Evolutionary conservation across 2,888 invertebrate species (phyloP).

Genomic region (Steinernema scapterisci): DNA sequence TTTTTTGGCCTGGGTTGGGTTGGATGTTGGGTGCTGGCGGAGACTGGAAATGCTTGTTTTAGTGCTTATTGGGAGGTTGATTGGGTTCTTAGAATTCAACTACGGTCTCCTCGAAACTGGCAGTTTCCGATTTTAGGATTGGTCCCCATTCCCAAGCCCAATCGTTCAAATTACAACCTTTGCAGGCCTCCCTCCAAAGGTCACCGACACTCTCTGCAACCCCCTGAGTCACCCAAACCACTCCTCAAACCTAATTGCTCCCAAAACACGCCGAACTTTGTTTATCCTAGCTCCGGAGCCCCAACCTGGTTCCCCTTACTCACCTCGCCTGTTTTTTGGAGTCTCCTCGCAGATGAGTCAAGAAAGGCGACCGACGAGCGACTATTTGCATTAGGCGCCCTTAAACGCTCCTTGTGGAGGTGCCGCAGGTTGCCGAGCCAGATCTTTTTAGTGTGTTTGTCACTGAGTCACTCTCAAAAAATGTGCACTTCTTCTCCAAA

Average conservation of each 20-base stretch:
- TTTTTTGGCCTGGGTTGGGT: not conserved
- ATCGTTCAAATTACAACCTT: no score
- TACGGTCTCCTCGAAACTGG: no score
- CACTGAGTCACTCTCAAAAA: slow-evolving; percentile 24
- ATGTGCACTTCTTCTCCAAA: slow-evolving; percentile 22
- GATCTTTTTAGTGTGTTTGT: slow-evolving; percentile 20
- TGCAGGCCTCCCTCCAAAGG: no score
- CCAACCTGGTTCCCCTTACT: slow-evolving; percentile 5
- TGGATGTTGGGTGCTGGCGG: no score
- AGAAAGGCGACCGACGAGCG: not conserved
- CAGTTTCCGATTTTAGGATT: no score
- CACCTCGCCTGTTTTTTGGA: slow-evolving; percentile 5
- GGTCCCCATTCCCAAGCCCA: no score
- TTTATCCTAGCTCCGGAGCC: not conserved
- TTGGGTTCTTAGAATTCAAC: no score
- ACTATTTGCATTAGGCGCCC: slow-evolving; percentile 28
- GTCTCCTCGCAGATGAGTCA: slow-evolving; percentile 8
- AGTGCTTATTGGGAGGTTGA: no score
- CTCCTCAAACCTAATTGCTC: slow-evolving; percentile 16
- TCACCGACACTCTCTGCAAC: no score
- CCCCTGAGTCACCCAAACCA: not conserved
- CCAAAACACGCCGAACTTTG: slow-evolving; percentile 16
- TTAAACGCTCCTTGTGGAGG: not conserved
- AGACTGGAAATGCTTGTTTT: no score
- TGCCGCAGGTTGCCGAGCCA: not conserved